Evolutionary conservation across 2,113 vertebrate species (phyloP).

Genomic region (Trinectes maculatus): DNA sequence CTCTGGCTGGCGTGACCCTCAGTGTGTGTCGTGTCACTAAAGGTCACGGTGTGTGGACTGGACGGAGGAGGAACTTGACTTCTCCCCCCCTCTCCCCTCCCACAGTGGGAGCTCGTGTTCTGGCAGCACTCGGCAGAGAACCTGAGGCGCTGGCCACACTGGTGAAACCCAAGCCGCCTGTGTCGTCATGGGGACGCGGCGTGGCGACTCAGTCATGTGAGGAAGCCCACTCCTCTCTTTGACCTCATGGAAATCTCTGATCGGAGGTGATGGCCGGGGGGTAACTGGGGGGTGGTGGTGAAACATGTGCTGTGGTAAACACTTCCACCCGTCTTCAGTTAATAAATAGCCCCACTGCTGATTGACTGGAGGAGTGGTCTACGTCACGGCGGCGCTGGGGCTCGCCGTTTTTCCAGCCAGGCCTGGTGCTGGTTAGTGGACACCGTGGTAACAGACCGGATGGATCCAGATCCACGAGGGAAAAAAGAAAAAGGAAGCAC

Average conservation of each 20-base stretch:
- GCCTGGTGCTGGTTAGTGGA: conserved; percentile 58
- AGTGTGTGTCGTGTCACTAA: neutral
- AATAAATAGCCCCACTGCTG: conserved; percentile 78
- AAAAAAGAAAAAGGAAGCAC: conserved; percentile 6
- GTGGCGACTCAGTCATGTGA: conserved; percentile 50
- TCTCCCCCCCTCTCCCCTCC: too few species aligned
- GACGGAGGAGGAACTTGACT: too few species aligned
- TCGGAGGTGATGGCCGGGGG: neutral
- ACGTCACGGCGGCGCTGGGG: conserved; percentile 50
- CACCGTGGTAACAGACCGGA: conserved; percentile 48
- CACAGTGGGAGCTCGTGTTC: conserved; percentile 24
- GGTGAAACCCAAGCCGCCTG: conserved; percentile 56
- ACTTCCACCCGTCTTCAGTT: conserved; percentile 62
- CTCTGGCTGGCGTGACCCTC: neutral
- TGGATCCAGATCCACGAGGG: conserved; percentile 45
- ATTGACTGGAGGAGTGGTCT: conserved; percentile 63
- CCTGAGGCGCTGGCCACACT: conserved; percentile 44
- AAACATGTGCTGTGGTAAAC: conserved; percentile 74
- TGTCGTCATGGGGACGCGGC: conserved; percentile 65
- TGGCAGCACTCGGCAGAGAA: conserved; percentile 26
- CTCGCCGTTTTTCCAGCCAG: conserved; percentile 59
- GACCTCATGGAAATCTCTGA: conserved; percentile 81
- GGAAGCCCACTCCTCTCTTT: conserved; percentile 61
- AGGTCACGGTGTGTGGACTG: too few species aligned
- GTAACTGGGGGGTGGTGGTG: conserved; percentile 59